Evolutionary conservation across 2,113 vertebrate genomes (phyloP).

Genomic region (Mixornis gularis): DNA sequence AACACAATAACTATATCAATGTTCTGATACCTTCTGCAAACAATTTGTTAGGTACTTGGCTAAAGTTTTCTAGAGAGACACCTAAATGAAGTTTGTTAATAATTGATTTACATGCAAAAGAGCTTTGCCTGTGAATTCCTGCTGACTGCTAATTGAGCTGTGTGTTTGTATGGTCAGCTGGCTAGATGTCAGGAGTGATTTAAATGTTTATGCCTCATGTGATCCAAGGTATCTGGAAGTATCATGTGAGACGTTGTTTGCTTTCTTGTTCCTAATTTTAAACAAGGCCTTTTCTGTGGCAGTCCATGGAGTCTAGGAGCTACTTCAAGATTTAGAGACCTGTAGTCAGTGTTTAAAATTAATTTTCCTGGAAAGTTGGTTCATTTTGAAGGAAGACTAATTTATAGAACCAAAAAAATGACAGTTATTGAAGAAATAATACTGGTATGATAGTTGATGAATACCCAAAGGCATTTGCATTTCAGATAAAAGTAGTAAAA

Average conservation of each 20-base stretch:
- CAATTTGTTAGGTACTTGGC: constrained; percentile 56
- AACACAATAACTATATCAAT: constrained; percentile 47
- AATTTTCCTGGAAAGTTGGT: not conserved
- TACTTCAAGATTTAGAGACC: not conserved
- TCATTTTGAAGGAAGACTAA: not conserved
- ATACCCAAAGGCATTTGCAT: not conserved
- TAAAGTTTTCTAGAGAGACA: constrained; percentile 62
- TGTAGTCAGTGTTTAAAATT: not conserved
- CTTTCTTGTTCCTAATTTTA: constrained; percentile 54
- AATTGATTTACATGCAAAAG: constrained; percentile 52
- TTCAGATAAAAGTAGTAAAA: not conserved
- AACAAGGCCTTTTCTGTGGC: not conserved
- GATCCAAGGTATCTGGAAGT: constrained; percentile 40
- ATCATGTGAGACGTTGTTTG: constrained; percentile 54
- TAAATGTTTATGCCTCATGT: constrained; percentile 58
- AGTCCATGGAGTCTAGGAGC: not conserved
- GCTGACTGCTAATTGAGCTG: constrained; percentile 14
- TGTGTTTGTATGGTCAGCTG: constrained; percentile 39
- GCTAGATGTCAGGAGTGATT: constrained; percentile 18
- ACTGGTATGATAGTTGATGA: not conserved
- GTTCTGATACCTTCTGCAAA: constrained; percentile 64
- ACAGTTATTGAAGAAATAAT: not conserved
- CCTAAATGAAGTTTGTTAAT: constrained; percentile 47
- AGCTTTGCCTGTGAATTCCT: constrained; percentile 42
- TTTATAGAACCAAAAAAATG: not conserved